Evolutionary conservation across 2,797 vertebrate species (phyloP).

Genomic region (Cossypha niveicapilla): DNA sequence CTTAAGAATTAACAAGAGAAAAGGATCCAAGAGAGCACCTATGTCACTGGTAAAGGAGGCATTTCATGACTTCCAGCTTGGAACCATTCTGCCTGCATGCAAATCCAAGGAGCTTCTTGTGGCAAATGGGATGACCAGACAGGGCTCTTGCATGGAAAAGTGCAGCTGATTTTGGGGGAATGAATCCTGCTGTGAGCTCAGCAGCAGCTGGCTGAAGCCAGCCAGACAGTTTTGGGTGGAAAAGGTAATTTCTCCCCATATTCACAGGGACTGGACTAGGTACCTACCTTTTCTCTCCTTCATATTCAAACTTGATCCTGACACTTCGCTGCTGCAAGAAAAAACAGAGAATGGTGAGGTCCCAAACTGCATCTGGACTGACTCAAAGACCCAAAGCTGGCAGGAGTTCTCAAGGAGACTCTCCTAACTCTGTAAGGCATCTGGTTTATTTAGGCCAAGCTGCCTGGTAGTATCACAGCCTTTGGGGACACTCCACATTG

Average conservation of each 20-base stretch:
- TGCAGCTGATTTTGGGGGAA: neutral
- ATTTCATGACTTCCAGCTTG: constrained; percentile 12
- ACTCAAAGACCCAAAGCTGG: neutral
- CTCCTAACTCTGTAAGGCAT: neutral
- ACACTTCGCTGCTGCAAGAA: constrained; percentile 79
- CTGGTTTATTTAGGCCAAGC: neutral
- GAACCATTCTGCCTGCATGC: neutral
- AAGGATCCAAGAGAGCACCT: neutral
- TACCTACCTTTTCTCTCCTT: constrained; percentile 91
- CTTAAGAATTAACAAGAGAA: neutral
- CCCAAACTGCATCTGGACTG: neutral
- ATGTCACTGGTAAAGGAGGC: neutral
- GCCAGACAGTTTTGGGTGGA: neutral
- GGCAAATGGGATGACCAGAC: neutral
- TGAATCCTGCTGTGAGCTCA: neutral
- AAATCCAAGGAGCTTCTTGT: neutral
- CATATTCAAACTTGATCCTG: constrained; percentile 94
- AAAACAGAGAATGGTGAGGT: neutral
- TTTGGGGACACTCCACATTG: neutral
- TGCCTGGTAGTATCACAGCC: neutral
- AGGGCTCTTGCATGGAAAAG: neutral
- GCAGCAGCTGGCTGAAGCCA: constrained; percentile 7
- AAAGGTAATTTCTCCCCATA: neutral
- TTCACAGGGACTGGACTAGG: neutral
- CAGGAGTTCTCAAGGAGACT: neutral